Evolutionary conservation across 2,888 invertebrate species (phyloP).

Genomic region (Aricia artaxerxes): DNA sequence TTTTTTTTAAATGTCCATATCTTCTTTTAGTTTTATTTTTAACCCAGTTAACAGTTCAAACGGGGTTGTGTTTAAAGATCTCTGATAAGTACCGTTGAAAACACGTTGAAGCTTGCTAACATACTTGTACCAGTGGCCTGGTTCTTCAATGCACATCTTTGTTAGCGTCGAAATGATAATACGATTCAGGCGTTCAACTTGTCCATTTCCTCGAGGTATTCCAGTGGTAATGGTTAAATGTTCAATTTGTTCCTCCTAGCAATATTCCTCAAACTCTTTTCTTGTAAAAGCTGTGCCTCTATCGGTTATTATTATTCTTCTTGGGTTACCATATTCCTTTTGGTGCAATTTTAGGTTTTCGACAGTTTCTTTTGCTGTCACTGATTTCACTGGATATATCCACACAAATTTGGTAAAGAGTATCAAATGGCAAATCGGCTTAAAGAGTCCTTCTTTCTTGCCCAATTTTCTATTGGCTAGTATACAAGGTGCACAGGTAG

Average conservation of each 20-base stretch:
- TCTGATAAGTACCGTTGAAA: conserved; percentile 27
- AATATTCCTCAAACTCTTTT: conserved; percentile 43
- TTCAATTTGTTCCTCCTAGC: too few species aligned
- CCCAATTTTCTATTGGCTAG: conserved; percentile 45
- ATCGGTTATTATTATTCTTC: conserved; percentile 51
- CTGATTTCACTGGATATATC: conserved; percentile 49
- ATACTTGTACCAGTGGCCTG: conserved; percentile 34
- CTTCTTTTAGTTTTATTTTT: too few species aligned
- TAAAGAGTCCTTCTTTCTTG: conserved; percentile 44
- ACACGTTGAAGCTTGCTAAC: conserved; percentile 39
- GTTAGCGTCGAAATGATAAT: conserved; percentile 34
- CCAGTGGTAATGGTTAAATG: background rate
- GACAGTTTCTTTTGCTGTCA: conserved; percentile 48
- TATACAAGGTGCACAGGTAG: conserved; percentile 42
- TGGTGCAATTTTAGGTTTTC: conserved; percentile 44
- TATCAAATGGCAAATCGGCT: conserved; percentile 41
- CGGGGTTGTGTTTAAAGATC: too few species aligned
- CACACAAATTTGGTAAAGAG: conserved; percentile 53
- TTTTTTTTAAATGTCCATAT: too few species aligned
- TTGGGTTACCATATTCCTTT: conserved; percentile 52
- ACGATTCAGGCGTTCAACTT: conserved; percentile 49
- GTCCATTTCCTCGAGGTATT: conserved; percentile 46
- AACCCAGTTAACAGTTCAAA: too few species aligned
- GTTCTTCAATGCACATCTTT: conserved; percentile 36
- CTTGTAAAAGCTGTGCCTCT: conserved; percentile 53